Evolutionary conservation across 2,888 invertebrate genomes (phyloP), one percentile per base, ranked within the genome.

Genomic region (Choristoneura rosaceana): DNA sequence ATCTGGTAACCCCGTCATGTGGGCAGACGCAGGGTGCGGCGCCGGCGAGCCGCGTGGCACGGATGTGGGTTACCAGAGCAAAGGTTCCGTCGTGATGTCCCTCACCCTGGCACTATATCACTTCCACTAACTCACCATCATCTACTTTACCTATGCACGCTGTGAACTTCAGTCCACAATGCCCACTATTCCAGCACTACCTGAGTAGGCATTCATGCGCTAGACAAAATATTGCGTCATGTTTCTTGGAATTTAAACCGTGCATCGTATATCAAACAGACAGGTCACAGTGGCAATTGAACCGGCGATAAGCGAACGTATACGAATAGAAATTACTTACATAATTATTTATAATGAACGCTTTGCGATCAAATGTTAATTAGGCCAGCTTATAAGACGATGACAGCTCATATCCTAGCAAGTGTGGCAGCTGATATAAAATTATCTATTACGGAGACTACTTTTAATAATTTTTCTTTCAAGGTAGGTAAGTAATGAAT

Each of bases 21-120:
- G 75, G 58, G 66, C 76, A 76, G 81, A 76, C 71, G 73, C 69
- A 60, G 78, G 79, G 78, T 77, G 76, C 77, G 84, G 80, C 79
- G 81, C 76, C 76, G 80, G 78, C 77, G 81, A 78, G 82, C 2
- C 25, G 79, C 79, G 86, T 73, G 65, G 74, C 59, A 73, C 78
- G 80, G 80, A 90, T 90, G 81, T 91, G 85, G 92, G 91, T 91
- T 84, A 92, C 86, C 87, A 87, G 88, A 85, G 82, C 87, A 86
- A 90, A 89, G 88, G 88, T 87, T 87, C 82, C 82, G 79, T 55
- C 71, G 75, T 79, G 81, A 74, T 83, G 82, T 76, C 84, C 84
- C 84, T 82, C 84, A 81, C 82, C 83, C 81, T 81, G 79, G 73
- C 70, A 77, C 76, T 77, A 75, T 77, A 75, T 76, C 78, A 74